Base-by-base conservation (phyloP, 2,888 invertebrate genomes). In the Sisyra terminalis region DNA sequence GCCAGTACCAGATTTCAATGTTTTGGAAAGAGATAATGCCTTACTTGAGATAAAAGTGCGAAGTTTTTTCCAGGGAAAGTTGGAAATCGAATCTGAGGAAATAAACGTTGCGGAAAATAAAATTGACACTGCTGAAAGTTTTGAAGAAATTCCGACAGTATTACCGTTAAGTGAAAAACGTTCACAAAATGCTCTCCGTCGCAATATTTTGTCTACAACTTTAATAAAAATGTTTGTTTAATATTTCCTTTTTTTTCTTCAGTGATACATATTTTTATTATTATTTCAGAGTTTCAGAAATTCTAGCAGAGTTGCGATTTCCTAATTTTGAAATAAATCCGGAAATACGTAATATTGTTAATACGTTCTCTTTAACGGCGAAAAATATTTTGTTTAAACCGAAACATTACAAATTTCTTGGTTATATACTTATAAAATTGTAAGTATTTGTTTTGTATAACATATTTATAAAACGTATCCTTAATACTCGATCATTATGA, bases 361-460 rank as follows among this genome's bases (percentile, higher is more conserved):
- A 69, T 48, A 78, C 78, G 24, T 78, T 80, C 52, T 71, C 73
- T 47, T 63, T 84, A 39, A 71, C 72, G 50, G 73, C 81, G 1
- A 66, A 75, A 50, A 85, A 83, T 55, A 75, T 85, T 29, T 69
- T 74, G 53, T 79, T 83, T 52, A 79, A 76, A 56, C 77, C 78
- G 1, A 61, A 68, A 10, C 74, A 81, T 51, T 83, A 82, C 82
- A 77, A 68, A 45, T 60, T 82, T 17, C 71, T 83, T 44, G 71
- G 75, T 3, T 62, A 83, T n/a, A 61, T 82, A 32, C 65, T 83
- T 32, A 69, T 83, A 15, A 74, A 77, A 58, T 63, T 84, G 67
- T 75, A 64, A 66, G 70, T 63, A 49, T 43, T 18, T 45, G n/a
- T n/a, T n/a, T n/a, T n/a, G n/a, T n/a, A n/a, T n/a, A n/a, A n/a